Evolutionary conservation across 2,888 invertebrate genomes (phyloP).

Genomic region (Notodonta ziczac): DNA sequence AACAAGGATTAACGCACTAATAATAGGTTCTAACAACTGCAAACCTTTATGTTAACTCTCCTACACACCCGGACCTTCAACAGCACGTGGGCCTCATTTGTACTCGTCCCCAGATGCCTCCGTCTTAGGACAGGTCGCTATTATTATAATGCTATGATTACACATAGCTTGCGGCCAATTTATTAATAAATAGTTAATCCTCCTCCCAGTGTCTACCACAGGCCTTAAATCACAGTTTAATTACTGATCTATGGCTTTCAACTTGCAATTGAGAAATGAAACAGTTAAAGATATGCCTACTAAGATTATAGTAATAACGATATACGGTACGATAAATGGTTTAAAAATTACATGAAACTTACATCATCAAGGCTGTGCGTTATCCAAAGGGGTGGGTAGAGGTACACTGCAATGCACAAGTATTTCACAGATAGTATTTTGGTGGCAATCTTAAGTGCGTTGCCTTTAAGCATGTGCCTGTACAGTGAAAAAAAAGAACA

Average conservation of each 20-base stretch:
- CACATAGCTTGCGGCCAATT: slow-evolving; percentile 59
- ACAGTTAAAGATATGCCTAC: slow-evolving; percentile 49
- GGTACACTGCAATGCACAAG: too few species aligned
- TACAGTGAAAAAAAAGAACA: too few species aligned
- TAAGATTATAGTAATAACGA: slow-evolving; percentile 9
- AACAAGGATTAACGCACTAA: too few species aligned
- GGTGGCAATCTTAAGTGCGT: too few species aligned
- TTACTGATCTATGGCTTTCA: slow-evolving; percentile 66
- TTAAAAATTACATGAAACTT: too few species aligned
- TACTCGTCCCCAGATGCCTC: slow-evolving; percentile 54
- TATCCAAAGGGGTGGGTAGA: too few species aligned
- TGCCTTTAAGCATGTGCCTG: too few species aligned
- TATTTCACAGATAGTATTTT: too few species aligned
- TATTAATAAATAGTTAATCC: slow-evolving; percentile 69
- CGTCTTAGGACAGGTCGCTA: slow-evolving; percentile 59
- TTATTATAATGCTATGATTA: slow-evolving; percentile 72
- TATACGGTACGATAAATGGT: background rate
- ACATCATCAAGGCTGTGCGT: too few species aligned
- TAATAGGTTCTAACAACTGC: too few species aligned
- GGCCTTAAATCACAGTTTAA: slow-evolving; percentile 74
- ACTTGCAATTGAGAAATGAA: slow-evolving; percentile 69
- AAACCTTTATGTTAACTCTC: too few species aligned
- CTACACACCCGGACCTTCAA: background rate
- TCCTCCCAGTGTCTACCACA: slow-evolving; percentile 62
- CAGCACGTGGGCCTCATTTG: slow-evolving; percentile 52